Evolutionary conservation across 2,797 vertebrate species (phyloP).

Genomic region (Ispidina picta): DNA sequence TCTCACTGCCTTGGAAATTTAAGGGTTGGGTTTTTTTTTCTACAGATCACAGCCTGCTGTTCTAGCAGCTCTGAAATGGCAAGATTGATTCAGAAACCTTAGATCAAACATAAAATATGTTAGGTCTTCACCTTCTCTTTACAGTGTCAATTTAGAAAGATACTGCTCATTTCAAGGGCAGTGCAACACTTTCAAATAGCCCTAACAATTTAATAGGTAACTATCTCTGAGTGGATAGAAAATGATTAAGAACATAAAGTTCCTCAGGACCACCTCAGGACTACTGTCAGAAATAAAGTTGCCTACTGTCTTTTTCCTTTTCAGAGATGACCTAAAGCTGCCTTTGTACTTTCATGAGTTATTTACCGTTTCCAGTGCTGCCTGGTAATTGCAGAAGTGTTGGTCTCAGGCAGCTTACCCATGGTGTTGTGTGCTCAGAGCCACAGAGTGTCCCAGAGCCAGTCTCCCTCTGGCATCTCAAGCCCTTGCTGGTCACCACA

Average conservation of each 20-base stretch:
- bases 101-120: background rate
- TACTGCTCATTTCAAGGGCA: constrained; percentile 3
- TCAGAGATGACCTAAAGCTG: background rate
- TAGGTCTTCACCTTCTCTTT: background rate
- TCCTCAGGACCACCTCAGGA: background rate
- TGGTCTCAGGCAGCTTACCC: background rate
- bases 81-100: background rate
- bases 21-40: background rate
- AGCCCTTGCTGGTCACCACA: background rate
- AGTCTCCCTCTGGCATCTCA: background rate
- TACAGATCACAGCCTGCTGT: background rate
- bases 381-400: background rate
- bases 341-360: background rate
- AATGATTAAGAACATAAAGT: constrained; percentile 6
- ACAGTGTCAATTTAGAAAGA: background rate
- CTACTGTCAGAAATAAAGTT: background rate
- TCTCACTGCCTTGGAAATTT: background rate
- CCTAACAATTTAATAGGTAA: background rate
- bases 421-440: background rate
- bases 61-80: background rate
- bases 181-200: background rate
- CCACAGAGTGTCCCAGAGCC: background rate
- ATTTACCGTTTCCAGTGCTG: background rate
- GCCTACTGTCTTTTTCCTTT: background rate
- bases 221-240: background rate